These are phyloP conservation scores for Coturnix japonica DNA, from an alignment of 2,113 vertebrate genomes.

Conservation along the genomic window DNA sequence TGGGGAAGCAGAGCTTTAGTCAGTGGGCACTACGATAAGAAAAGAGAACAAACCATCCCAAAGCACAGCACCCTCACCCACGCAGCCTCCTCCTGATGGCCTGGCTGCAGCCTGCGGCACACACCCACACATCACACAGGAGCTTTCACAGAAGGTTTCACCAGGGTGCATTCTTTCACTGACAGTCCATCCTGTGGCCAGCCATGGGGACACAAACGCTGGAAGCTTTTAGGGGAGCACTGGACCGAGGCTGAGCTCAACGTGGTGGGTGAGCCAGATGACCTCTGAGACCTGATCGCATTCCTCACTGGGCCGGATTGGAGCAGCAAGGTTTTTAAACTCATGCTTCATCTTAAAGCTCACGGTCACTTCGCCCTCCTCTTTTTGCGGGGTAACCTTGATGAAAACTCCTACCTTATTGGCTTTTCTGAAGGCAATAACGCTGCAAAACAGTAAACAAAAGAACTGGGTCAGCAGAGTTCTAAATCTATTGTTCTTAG, in stretches of 20 bases:
- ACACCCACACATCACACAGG: slow-evolving; percentile 48
- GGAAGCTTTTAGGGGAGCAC: slow-evolving; percentile 81
- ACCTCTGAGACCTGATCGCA: slow-evolving; percentile 81
- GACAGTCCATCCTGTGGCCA: not conserved
- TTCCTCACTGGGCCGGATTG: slow-evolving; percentile 88
- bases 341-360: slow-evolving; percentile 97
- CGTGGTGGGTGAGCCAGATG: slow-evolving; percentile 95
- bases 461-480: slow-evolving; percentile 16
- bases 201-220: not conserved
- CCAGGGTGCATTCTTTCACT: not conserved
- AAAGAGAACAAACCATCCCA: slow-evolving; percentile 35
- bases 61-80: not conserved
- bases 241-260: slow-evolving; percentile 93
- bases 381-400: slow-evolving; percentile 93
- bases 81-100: not conserved
- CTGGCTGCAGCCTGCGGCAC: not conserved
- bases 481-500: not conserved
- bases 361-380: slow-evolving; percentile 89
- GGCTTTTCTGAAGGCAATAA: slow-evolving; percentile 97
- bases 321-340: slow-evolving; percentile 93
- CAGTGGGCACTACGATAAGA: slow-evolving; percentile 37
- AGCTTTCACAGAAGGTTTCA: slow-evolving; percentile 35
- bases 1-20: slow-evolving; percentile 13
- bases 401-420: slow-evolving; percentile 99
- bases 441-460: slow-evolving; percentile 73